Evolutionary conservation across 2,797 vertebrate species (phyloP).

Genomic region (Coregonus ussuriensis): DNA sequence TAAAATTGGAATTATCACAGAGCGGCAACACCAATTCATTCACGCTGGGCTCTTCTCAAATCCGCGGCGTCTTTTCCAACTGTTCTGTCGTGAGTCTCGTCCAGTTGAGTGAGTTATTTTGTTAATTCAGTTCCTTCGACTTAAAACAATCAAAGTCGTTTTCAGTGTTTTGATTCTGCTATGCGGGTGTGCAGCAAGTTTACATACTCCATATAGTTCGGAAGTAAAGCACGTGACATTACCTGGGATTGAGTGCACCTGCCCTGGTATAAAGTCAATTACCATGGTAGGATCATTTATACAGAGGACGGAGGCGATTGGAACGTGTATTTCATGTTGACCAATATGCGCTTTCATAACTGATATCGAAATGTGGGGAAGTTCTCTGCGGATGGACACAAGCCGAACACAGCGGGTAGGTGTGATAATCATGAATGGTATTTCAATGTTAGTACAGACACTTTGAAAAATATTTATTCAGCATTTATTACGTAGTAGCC

Average conservation of each 20-base stretch:
- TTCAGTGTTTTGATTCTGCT: background rate
- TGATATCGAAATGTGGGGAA: conserved; percentile 13
- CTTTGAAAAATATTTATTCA: background rate
- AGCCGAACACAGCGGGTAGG: conserved; percentile 60
- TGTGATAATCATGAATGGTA: background rate
- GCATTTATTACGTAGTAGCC: background rate
- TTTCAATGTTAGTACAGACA: background rate
- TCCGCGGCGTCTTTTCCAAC: no score
- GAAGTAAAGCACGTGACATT: conserved; percentile 25
- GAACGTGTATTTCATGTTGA: conserved; percentile 41
- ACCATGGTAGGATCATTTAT: conserved; percentile 38
- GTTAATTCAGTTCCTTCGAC: background rate
- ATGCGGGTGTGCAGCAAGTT: conserved; percentile 31
- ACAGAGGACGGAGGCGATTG: conserved; percentile 53
- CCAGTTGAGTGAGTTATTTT: background rate
- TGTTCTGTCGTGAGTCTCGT: background rate
- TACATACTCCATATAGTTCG: conserved; percentile 29
- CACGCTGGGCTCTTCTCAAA: conserved; percentile 19
- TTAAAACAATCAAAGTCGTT: background rate
- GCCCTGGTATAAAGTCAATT: conserved; percentile 1
- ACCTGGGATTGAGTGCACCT: conserved; percentile 21
- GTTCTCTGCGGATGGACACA: conserved; percentile 52
- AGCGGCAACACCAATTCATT: conserved; percentile 23
- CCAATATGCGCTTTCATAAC: conserved; percentile 5
- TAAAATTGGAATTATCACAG: conserved; percentile 11